phyloP scores from a whole-genome alignment of 2,113 vertebrate genomes.

The Plecotus auritus region DNA sequence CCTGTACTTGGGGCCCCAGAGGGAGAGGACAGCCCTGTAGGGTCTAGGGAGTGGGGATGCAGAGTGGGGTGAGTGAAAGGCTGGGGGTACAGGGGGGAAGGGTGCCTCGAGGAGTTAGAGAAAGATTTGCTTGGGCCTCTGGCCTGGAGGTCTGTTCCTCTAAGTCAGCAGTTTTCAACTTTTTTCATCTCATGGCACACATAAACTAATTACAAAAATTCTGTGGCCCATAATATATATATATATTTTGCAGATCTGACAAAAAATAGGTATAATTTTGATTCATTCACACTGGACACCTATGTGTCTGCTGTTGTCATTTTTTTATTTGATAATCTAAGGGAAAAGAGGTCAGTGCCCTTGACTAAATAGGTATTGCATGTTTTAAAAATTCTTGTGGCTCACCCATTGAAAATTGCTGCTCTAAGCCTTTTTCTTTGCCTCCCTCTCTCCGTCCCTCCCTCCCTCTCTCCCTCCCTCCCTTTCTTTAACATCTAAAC shows the following conservation, averaged over 20 bases:
- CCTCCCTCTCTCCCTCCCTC: neutral
- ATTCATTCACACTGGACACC: neutral
- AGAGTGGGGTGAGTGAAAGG: neutral
- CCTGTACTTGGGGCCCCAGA: neutral
- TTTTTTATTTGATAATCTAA: neutral
- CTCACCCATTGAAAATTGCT: neutral
- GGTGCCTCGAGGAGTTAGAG: neutral
- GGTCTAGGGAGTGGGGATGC: neutral
- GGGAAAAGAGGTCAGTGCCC: neutral
- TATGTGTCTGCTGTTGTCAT: neutral
- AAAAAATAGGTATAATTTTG: neutral
- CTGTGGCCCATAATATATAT: neutral
- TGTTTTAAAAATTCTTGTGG: neutral
- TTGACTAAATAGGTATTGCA: neutral
- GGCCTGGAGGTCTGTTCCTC: neutral
- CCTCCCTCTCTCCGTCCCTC: neutral
- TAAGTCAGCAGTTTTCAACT: neutral
- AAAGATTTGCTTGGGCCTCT: neutral
- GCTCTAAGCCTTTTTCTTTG: neutral
- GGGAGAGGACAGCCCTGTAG: neutral
- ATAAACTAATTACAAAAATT: neutral
- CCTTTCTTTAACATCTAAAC: neutral
- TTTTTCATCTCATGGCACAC: neutral
- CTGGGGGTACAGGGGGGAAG: rapidly evolving
- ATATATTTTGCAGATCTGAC: neutral